Evolutionary conservation across 2,113 vertebrate genomes (phyloP).

Genomic region (Felis catus): DNA sequence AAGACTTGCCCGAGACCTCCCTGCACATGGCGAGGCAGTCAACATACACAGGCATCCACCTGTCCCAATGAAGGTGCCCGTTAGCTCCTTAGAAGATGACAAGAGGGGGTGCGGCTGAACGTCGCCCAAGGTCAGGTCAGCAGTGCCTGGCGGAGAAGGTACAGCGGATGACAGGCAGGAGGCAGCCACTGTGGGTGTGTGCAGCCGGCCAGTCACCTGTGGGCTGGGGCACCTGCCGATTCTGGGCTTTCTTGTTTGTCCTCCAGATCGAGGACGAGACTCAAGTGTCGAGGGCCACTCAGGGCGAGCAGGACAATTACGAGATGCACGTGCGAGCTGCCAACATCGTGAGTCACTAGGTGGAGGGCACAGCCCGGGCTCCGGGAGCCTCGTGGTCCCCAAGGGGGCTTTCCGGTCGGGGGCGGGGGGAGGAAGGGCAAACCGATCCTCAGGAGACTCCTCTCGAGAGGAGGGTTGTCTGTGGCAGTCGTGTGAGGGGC

Average conservation of each 20-base stretch:
- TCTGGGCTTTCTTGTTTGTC: not conserved
- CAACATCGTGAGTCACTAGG: constrained; percentile 92
- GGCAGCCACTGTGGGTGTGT: rapidly evolving
- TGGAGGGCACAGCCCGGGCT: rapidly evolving
- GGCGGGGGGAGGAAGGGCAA: not conserved
- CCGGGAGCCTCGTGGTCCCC: not conserved
- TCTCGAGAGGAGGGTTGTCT: no score
- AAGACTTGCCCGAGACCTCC: not conserved
- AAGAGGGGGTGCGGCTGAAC: rapidly evolving
- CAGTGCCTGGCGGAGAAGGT: rapidly evolving
- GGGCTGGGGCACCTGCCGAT: not conserved
- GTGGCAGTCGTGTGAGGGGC: not conserved
- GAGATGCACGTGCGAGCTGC: constrained; percentile 99
- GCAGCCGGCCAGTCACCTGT: rapidly evolving
- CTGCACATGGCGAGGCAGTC: not conserved
- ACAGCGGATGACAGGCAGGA: not conserved
- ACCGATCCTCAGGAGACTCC: not conserved
- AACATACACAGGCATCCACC: rapidly evolving
- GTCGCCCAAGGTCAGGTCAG: rapidly evolving
- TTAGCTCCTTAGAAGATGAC: no score
- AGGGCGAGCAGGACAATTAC: constrained; percentile 98
- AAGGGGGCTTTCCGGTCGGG: not conserved
- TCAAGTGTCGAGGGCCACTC: constrained; percentile 95
- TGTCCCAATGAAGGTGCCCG: not conserved
- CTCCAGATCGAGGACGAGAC: constrained; percentile 97